Evolutionary conservation across 2,797 vertebrate genomes (phyloP).

Genomic region (Somateria mollissima): DNA sequence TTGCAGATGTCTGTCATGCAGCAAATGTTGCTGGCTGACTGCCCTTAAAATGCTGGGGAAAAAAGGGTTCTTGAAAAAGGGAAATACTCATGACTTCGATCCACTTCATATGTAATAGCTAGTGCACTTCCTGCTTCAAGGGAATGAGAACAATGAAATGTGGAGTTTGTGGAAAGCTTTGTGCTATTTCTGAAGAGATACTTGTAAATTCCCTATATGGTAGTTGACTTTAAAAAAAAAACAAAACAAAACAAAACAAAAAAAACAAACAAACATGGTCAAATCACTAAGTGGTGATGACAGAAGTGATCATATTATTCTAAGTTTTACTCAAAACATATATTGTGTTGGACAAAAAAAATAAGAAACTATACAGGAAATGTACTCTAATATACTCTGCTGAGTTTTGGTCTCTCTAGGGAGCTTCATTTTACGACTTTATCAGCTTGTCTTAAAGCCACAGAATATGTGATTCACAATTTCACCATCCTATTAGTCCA

Average conservation of each 20-base stretch:
- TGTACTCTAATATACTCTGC: not conserved
- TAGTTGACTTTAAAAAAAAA: not conserved
- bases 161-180: not conserved
- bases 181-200: not conserved
- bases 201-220: not conserved
- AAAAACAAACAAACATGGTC: not conserved
- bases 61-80: not conserved
- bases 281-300: not conserved
- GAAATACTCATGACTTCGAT: constrained; percentile 34
- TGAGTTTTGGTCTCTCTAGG: constrained; percentile 1
- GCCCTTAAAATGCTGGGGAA: not conserved
- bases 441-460: constrained; percentile 24
- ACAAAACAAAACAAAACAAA: no score
- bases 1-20: constrained; percentile 38
- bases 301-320: not conserved
- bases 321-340: not conserved
- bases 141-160: not conserved
- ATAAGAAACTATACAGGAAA: constrained; percentile 12
- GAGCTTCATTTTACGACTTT: constrained; percentile 18
- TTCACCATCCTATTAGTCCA: not conserved
- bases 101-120: constrained; percentile 4
- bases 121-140: not conserved
- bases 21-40: constrained; percentile 28
- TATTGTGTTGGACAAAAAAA: not conserved
- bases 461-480: constrained; percentile 9